These are phyloP conservation scores for Mallotus villosus DNA, from an alignment of 2,797 vertebrate species.

Conservation along the genomic window DNA sequence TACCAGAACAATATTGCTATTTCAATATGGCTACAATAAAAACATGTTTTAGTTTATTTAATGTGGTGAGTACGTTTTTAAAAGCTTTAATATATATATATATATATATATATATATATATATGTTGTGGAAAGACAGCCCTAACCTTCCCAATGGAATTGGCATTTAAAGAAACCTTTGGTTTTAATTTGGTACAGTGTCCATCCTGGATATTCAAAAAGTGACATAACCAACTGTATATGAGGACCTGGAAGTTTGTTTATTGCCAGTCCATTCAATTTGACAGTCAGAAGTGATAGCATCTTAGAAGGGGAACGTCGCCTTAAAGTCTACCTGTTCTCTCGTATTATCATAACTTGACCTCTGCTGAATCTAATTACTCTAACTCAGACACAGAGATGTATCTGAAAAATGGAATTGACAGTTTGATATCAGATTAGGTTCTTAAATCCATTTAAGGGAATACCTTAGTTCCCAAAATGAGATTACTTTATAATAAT, in stretches of 20 bases:
- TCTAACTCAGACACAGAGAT: conserved; percentile 30
- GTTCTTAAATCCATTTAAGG: conserved; percentile 33
- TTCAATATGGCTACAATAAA: too few relatives aligned
- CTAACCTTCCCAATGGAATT: too few relatives aligned
- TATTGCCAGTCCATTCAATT: conserved; percentile 20
- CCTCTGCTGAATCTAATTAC: conserved; percentile 48
- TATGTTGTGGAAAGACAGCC: too few relatives aligned
- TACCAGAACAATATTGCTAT: too few relatives aligned
- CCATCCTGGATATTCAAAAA: too few relatives aligned
- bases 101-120: too few relatives aligned
- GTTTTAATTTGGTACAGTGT: too few relatives aligned
- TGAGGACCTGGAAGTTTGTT: conserved; percentile 37
- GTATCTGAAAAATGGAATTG: conserved; percentile 51
- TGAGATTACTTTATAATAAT: conserved; percentile 51
- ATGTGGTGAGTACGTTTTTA: too few relatives aligned
- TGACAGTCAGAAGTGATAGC: conserved; percentile 46
- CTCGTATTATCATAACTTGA: conserved; percentile 54
- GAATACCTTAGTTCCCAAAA: conserved; percentile 48
- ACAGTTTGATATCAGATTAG: conserved; percentile 43
- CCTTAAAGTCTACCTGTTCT: conserved; percentile 26
- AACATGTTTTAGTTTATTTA: too few relatives aligned
- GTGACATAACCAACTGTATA: conserved; percentile 6
- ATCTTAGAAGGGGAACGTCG: conserved; percentile 20
- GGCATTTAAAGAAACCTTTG: too few relatives aligned
- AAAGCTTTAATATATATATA: too few relatives aligned